phyloP scores from a whole-genome alignment of 2,113 vertebrate species.

The Colinus virginianus region DNA sequence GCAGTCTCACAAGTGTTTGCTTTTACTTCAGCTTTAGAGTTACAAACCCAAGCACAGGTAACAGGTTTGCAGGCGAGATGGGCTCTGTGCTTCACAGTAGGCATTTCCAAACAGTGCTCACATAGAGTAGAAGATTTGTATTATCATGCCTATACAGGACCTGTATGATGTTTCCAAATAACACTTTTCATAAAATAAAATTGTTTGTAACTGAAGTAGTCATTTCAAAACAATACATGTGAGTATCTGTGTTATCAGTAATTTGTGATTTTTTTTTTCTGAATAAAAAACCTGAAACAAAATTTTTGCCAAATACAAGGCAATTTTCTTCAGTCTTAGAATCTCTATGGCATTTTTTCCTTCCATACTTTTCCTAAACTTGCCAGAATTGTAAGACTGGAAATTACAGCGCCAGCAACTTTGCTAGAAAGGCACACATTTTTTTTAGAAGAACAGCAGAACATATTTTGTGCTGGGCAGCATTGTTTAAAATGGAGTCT shows the following conservation, averaged over 20 bases:
- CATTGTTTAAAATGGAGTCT: slow-evolving; percentile 52
- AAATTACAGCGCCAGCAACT: slow-evolving; percentile 32
- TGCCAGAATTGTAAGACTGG: slow-evolving; percentile 5
- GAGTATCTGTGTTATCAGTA: neutral
- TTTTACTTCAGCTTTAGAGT: neutral
- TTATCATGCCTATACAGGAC: neutral
- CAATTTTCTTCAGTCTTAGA: slow-evolving; percentile 8
- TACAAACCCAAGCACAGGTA: neutral
- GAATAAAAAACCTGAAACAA: neutral
- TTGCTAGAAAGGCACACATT: slow-evolving; percentile 45
- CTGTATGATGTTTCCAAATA: neutral
- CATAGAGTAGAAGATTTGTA: neutral
- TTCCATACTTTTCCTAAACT: neutral
- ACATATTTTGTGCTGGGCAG: slow-evolving; percentile 33
- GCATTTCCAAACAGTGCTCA: neutral
- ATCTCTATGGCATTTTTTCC: neutral
- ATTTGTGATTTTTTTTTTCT: neutral
- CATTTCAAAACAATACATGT: neutral
- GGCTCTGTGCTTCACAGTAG: neutral
- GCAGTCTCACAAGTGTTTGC: accelerated
- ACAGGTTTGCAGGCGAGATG: neutral
- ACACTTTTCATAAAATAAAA: neutral
- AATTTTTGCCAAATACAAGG: neutral
- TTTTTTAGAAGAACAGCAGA: slow-evolving; percentile 13
- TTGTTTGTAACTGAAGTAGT: slow-evolving; percentile 10